Evolutionary conservation across 1,140 invertebrate genomes (phyloP).

Genomic region (Eciton burchellii): DNA sequence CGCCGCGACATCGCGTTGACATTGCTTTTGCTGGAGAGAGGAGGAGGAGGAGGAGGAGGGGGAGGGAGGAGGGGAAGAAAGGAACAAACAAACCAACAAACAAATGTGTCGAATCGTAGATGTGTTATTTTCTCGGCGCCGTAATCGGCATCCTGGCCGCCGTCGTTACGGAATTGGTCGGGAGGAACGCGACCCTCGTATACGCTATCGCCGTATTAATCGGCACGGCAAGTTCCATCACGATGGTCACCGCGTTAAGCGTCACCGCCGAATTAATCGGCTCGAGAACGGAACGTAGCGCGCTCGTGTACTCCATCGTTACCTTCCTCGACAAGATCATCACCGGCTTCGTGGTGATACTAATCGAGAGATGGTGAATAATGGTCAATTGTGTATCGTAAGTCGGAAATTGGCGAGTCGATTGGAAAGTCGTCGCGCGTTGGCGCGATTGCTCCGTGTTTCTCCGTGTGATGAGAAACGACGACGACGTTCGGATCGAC

Average conservation of each 20-base stretch:
- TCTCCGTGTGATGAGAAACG: too few relatives aligned
- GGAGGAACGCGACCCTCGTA: conserved; percentile 74
- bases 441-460: too few relatives aligned
- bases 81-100: too few relatives aligned
- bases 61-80: background rate
- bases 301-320: conserved; percentile 96
- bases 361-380: conserved; percentile 92
- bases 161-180: conserved; percentile 78
- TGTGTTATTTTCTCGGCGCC: conserved; percentile 81
- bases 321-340: conserved; percentile 97
- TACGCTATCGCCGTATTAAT: conserved; percentile 82
- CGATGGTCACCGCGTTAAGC: conserved; percentile 95
- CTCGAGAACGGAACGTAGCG: conserved; percentile 94
- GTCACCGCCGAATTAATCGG: conserved; percentile 97
- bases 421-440: too few relatives aligned
- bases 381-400: conserved; percentile 46
- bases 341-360: conserved; percentile 93
- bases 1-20: too few relatives aligned
- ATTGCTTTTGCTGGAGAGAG: too few relatives aligned
- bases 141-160: conserved; percentile 80
- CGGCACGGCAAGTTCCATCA: conserved; percentile 94
- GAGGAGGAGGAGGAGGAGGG: conserved; percentile 74
- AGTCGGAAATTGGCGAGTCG: too few relatives aligned
- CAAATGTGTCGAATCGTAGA: conserved; percentile 68
- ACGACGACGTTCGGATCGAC: too few relatives aligned